Evolutionary conservation across 2,797 vertebrate species (phyloP), one percentile per base, ranked within the genome.

Genomic region (Peromyscus nudipes): DNA sequence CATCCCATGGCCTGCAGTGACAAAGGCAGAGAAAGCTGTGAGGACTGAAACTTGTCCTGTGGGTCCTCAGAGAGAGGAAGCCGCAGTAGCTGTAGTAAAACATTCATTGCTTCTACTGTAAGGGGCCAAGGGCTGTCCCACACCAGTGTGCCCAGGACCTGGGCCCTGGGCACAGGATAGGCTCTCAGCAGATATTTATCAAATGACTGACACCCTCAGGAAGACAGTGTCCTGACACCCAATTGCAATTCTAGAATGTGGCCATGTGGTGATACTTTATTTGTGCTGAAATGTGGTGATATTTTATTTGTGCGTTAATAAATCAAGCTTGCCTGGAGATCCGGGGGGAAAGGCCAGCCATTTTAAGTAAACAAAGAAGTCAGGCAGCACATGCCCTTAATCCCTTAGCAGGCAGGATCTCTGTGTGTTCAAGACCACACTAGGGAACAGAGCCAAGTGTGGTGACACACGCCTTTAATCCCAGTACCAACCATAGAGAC

Each of bases 31-130:
- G 46, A 4, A n/a, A 10, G 27, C 62, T 1, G 0, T 2, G 88
- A 40, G 79, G 40, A 34, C 85, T 0, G 12, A 6, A 4, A 75
- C 7, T 60, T 49, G 60, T 1, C 8, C 89, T 17, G 3, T 27
- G 46, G 43, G 77, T 57, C 40, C 43, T 29, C 4, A 0, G 1
- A 14, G 67, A 43, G 34, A 43, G 64, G 46, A 7, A 2, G 34
- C 91, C 1, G 14, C 16, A 0, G 25, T 2, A 6, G 52, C 40
- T 7, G 46, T 67, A 6, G 23, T 0, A 11, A 37, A 13, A 3
- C 23, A 7, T 0, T 52, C 31, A 21, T 25, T 2, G 4, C 73
- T 34, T 71, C 71, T 4, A 0, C 95, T 0, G 77, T 9, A 3
- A 6, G 0, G 0, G 37, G 62, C 83, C 6, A 0, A 14, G 86